phyloP scores from a whole-genome alignment of 2,888 invertebrate species.

The Pyrochroa serraticornis region DNA sequence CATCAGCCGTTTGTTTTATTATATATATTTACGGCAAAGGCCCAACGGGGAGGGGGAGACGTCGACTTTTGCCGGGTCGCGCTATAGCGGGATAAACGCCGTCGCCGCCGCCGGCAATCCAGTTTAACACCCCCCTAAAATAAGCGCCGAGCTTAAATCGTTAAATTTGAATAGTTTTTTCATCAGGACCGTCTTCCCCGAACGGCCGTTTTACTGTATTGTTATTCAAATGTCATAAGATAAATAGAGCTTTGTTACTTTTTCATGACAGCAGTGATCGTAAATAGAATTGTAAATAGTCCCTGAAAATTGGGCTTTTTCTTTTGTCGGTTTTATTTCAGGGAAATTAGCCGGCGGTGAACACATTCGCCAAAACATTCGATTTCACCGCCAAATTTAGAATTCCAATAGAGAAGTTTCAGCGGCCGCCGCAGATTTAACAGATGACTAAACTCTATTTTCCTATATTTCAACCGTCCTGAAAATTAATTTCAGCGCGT shows the following conservation, averaged over 20 bases:
- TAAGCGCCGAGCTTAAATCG: slow-evolving; percentile 41
- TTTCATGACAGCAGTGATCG: slow-evolving; percentile 29
- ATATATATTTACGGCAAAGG: slow-evolving; percentile 12
- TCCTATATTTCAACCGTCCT: no score
- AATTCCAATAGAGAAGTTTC: neutral
- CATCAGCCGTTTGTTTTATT: slow-evolving; percentile 40
- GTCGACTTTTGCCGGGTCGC: slow-evolving; percentile 24
- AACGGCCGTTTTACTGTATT: slow-evolving; percentile 34
- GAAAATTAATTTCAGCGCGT: no score
- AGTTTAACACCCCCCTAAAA: slow-evolving; percentile 44
- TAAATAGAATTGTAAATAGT: slow-evolving; percentile 33
- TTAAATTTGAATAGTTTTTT: slow-evolving; percentile 47
- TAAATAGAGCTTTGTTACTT: slow-evolving; percentile 31
- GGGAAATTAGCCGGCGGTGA: slow-evolving; percentile 17
- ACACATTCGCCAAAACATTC: slow-evolving; percentile 10
- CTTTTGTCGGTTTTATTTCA: slow-evolving; percentile 16
- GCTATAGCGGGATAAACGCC: slow-evolving; percentile 37
- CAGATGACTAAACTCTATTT: neutral
- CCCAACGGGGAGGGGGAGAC: slow-evolving; percentile 5
- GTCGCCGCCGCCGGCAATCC: slow-evolving; percentile 39
- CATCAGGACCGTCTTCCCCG: slow-evolving; percentile 25
- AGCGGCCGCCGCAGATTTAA: slow-evolving; percentile 1
- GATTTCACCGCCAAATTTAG: neutral
- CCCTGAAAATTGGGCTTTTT: slow-evolving; percentile 28
- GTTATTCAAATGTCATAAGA: slow-evolving; percentile 36